A percentile compares a stretch with the other conserved stretches of the same genome.
Conservation (phyloP, 2,797 vertebrate species). For the Gambelia wislizenii region DNA sequence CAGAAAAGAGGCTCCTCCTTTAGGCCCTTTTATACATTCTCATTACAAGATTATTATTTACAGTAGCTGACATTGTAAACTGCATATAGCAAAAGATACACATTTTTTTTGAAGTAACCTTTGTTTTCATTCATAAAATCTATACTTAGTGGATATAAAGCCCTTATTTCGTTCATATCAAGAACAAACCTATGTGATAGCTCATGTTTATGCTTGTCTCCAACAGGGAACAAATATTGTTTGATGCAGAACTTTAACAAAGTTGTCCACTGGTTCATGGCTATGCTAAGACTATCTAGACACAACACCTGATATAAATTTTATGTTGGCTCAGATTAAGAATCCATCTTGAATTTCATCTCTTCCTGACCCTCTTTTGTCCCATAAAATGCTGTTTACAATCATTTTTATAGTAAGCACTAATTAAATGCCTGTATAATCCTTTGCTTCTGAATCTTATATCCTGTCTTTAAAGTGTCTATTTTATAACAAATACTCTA, state of each 20-base stretch:
- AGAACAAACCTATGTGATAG: not conserved
- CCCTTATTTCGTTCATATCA: not conserved
- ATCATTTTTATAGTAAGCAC: not conserved
- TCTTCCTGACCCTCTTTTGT: not conserved
- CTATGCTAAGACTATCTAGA: not conserved
- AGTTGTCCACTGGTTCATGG: not conserved
- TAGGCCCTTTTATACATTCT: not conserved
- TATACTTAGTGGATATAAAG: not conserved
- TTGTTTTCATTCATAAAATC: slow-evolving; percentile 11
- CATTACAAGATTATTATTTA: not conserved
- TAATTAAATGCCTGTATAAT: slow-evolving; percentile 1
- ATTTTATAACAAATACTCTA: not conserved
- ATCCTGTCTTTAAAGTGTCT: not conserved
- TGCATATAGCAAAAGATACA: not conserved
- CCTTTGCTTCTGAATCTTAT: not conserved
- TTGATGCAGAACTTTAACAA: not conserved
- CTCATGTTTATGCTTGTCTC: not conserved
- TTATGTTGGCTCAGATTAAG: not conserved
- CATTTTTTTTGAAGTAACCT: not conserved
- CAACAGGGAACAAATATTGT: not conserved
- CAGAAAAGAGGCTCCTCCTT: not conserved
- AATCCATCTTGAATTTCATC: not conserved
- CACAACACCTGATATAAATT: not conserved
- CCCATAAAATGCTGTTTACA: not conserved
- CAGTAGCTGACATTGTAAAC: not conserved